Base-by-base conservation (phyloP, 2,113 vertebrate species). In the Chlorodrepanis virens region DNA sequence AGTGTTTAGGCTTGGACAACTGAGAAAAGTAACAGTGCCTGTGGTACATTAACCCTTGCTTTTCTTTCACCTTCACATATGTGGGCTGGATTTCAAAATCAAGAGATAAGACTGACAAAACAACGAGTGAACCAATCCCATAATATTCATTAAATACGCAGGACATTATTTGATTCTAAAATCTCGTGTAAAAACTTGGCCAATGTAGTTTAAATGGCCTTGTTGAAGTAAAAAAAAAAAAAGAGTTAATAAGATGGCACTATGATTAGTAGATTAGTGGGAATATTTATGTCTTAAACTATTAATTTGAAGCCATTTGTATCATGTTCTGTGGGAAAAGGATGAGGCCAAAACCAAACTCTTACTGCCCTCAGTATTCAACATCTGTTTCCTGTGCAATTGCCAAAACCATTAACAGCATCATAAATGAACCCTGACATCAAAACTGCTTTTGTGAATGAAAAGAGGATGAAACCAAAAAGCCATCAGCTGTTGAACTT, bases 331-430 rank as follows among this genome's bases (percentile, higher is more conserved):
- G 50, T 92, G 82, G 77, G 89, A 91, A 93, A 93, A 94, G n/a
- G 65, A 93, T 82, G 74, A 92, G 56, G 70, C 56, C 54, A 87
- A 87, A 87, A 75, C 31, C 37, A 75, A 14, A 40, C 45, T 47
- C 45, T 83, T 49, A 79, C 44, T 84, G 39, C 71, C 56, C 61
- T 74, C 40, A 82, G 56, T 52, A 84, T 89, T 92, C 0, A 0
- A 95, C 90, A 95, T 84, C 89, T 95, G 81, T 96, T 96, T 97
- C 96, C 96, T 86, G 16, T 52, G 65, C 83, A 70, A 84, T 94
- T 93, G 82, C 80, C 76, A 95, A 54, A 91, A 85, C 23, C 56
- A 89, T 93, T 89, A 82, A 39, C 50, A 84, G 47, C 29, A 64
- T 77, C 65, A 69, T 60, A 91, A 87, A 50, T 56, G 64, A 94